Base-by-base conservation (phyloP, 2,113 vertebrate species). In the Heterotis niloticus region DNA sequence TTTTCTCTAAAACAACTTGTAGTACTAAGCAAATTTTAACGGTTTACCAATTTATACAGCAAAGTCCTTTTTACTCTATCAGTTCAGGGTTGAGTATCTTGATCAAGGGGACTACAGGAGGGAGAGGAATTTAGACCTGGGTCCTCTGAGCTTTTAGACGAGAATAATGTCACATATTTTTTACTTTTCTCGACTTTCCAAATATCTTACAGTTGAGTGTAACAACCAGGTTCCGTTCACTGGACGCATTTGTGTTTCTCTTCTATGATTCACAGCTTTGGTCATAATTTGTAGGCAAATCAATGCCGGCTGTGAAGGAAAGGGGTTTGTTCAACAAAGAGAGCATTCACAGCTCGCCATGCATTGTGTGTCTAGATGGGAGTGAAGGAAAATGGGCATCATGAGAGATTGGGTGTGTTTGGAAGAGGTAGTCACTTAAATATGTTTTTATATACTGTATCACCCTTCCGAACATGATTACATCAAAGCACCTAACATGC, bases 311-410 rank as follows among this genome's bases (percentile, higher is more conserved):
- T 81, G 56, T 79, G 75, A 66, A 79, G 72, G 81, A 44, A 7
- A 78, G 67, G 77, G 80, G 79, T 71, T 60, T 69, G 78, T 78
- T 82, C 71, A 83, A 86, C 85, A 83, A 84, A 86, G 85, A 81
- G 77, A 62, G 83, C 82, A 82, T 86, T 86, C 77, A 84, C 77
- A 60, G 76, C 75, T 79, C 79, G 79, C 82, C 81, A 80, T 76
- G 75, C 74, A 81, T 77, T 76, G 78, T 80, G 77, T 77, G 66
- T 78, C 67, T 81, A 44, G 81, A 80, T 82, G 77, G 82, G 77
- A 66, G 83, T 82, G 76, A 79, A 62, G 81, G 80, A 70, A 76
- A 82, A 67, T 68, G 75, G 74, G 73, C 52, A 65, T 84, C 80
- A 80, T 54, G 79, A 86, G 82, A 80, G 66, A 79, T 79, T 62